Conservation (phyloP, 2,797 vertebrate genomes). For the Rhincodon typus region DNA sequence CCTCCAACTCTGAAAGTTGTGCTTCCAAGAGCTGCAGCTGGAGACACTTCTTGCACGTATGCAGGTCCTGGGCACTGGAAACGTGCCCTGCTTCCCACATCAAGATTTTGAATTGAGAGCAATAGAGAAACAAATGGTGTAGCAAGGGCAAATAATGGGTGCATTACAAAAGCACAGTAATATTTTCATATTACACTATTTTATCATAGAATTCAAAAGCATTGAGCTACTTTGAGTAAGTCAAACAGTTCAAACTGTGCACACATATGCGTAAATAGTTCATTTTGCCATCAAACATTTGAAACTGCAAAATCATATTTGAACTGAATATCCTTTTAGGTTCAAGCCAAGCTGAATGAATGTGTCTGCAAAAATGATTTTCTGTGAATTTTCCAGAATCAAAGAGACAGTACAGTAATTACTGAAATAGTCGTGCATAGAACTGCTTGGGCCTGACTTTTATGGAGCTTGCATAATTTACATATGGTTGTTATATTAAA, state of each 20-base stretch:
- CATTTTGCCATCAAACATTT: background rate
- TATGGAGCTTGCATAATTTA: background rate
- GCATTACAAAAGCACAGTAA: background rate
- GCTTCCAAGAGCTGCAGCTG: too few species aligned
- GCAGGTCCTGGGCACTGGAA: too few species aligned
- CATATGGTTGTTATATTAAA: background rate
- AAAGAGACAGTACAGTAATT: background rate
- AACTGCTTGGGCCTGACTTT: constrained; percentile 13
- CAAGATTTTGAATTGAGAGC: background rate
- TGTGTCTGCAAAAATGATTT: constrained; percentile 26
- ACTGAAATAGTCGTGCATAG: background rate
- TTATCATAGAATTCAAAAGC: background rate
- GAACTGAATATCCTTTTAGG: constrained; percentile 21
- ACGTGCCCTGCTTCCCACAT: too few species aligned
- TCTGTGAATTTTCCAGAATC: constrained; percentile 3
- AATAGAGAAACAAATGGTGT: background rate
- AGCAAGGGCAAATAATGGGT: background rate
- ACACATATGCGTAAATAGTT: background rate
- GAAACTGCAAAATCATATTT: background rate
- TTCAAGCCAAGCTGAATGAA: too few species aligned
- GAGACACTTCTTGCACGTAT: too few species aligned
- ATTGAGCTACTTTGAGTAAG: background rate
- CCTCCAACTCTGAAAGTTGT: too few species aligned
- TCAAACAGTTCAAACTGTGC: background rate
- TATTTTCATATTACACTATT: background rate